Base-by-base conservation (phyloP, 2,888 invertebrate genomes). In the Timandra comae region DNA sequence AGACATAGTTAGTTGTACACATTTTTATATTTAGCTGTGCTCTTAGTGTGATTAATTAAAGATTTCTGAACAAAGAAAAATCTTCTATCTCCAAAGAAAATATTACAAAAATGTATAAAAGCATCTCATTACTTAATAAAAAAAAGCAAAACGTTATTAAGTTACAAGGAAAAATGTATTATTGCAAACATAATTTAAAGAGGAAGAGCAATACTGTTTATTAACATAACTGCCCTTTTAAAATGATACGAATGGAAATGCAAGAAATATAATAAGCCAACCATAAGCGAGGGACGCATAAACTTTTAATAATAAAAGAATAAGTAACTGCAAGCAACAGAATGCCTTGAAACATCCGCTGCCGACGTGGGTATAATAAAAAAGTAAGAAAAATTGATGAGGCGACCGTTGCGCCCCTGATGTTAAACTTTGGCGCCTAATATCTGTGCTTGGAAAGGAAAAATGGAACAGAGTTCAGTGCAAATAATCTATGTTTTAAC, bases 221-320 rank as follows among this genome's bases (percentile, higher is more conserved):
- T 16, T 16, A 5, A 16, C 16, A 5, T 16, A 2, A 24, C 9
- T 11, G 6, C 24, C 1, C 24, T 11, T 50, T 49, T 52, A 52
- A 50, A 11, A 24, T 24, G 24, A 24, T 11, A 24, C 24, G 11
- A 24, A 24, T 16, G 24, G 9, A 22, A 22, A 22, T 24, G 11
- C 11, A 11, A 11, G 11, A 2, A 24, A 24, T 10, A 11, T 10
- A n/a, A 24, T 24, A 11, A 24, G 11, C 4, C 16, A 24, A 51
- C 52, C 50, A 49, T 56, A 50, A 57, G 55, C 59, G 39, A 52
- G 52, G 57, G 56, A 49, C 56, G 53, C 61, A 63, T 68, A 66
- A 74, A 75, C 63, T 74, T 76, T 75, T 76, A 73, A 73, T 78
- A 78, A 75, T 77, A 75, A 78, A 77, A 72, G 62, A 69, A 70